These are phyloP conservation scores for Nipponacmea schrenckii DNA, from an alignment of 2,888 invertebrate species.

Conservation along the genomic window DNA sequence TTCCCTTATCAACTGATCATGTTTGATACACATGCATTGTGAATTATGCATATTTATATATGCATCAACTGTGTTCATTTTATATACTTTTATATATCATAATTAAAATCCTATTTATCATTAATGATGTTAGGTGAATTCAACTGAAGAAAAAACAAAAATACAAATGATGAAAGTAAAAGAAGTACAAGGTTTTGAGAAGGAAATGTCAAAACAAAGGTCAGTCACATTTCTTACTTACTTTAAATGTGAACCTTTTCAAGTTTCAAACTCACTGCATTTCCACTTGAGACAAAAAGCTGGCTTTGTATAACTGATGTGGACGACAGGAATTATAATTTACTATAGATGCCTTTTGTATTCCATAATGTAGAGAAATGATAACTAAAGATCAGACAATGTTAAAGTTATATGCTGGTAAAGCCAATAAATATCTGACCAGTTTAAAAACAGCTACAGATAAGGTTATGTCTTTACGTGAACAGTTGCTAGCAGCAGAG, in stretches of 20 bases:
- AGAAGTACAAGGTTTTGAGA: slow-evolving; percentile 1
- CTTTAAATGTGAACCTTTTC: too few relatives aligned
- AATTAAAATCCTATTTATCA: too few relatives aligned
- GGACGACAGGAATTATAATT: too few relatives aligned
- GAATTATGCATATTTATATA: too few relatives aligned
- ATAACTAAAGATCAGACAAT: slow-evolving; percentile 45
- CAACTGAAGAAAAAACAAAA: background rate
- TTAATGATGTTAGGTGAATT: background rate
- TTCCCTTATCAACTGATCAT: too few relatives aligned
- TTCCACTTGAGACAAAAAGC: too few relatives aligned
- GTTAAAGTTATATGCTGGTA: slow-evolving; percentile 41
- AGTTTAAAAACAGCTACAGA: slow-evolving; percentile 39
- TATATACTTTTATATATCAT: too few relatives aligned
- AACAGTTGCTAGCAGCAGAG: slow-evolving; percentile 51
- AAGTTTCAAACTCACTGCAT: too few relatives aligned
- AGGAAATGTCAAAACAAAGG: background rate
- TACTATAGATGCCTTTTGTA: background rate
- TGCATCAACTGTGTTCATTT: too few relatives aligned
- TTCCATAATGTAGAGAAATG: slow-evolving; percentile 37
- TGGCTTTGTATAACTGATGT: too few relatives aligned
- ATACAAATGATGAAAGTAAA: slow-evolving; percentile 1
- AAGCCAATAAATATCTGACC: slow-evolving; percentile 40
- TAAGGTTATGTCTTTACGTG: slow-evolving; percentile 43
- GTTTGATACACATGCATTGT: too few relatives aligned
- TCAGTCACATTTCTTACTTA: background rate